Evolutionary conservation across 2,888 invertebrate species (phyloP), one percentile per base, ranked within the genome.

Genomic region (Lathronympha strigana): DNA sequence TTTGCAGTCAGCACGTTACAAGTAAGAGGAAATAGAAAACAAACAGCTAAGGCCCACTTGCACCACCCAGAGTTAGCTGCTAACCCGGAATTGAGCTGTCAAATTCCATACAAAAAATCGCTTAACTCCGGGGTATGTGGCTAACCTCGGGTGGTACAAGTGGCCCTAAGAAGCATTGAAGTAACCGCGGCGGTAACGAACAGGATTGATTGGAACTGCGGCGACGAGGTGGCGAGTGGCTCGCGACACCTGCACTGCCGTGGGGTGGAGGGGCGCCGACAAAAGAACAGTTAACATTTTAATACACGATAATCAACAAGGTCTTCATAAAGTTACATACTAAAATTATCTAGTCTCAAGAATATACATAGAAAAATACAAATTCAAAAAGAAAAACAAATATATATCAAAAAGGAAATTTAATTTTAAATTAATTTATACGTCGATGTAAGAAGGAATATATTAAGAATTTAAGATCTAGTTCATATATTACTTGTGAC

Each of bases 1-100:
- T 23, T 73, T 72, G 73, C 68, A 68, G 61, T 33, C 55, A 64
- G 36, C 40, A 21, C 13, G 53, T 64, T 53, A 64, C 21, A 55
- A 60, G 49, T n/a, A n/a, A n/a, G n/a, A n/a, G 25, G 43, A 36
- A 25, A 36, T 38, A 38, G 45, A 36, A 50, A 58, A 38, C 43
- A 51, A 53, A 60, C 36, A 25, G 60, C 45, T 53, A 50, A n/a
- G n/a, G n/a, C n/a, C n/a, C n/a, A n/a, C n/a, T n/a, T n/a, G n/a
- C n/a, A n/a, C n/a, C n/a, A n/a, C n/a, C n/a, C n/a, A n/a, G n/a
- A n/a, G n/a, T n/a, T n/a, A n/a, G n/a, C n/a, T n/a, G n/a, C n/a
- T n/a, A n/a, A n/a, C n/a, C n/a, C n/a, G n/a, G n/a, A n/a, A n/a
- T n/a, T n/a, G n/a, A n/a, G n/a, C n/a, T n/a, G n/a, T n/a, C n/a